These are phyloP conservation scores for Sinohyriopsis cumingii DNA, from an alignment of 2,888 invertebrate genomes.

Conservation along the genomic window DNA sequence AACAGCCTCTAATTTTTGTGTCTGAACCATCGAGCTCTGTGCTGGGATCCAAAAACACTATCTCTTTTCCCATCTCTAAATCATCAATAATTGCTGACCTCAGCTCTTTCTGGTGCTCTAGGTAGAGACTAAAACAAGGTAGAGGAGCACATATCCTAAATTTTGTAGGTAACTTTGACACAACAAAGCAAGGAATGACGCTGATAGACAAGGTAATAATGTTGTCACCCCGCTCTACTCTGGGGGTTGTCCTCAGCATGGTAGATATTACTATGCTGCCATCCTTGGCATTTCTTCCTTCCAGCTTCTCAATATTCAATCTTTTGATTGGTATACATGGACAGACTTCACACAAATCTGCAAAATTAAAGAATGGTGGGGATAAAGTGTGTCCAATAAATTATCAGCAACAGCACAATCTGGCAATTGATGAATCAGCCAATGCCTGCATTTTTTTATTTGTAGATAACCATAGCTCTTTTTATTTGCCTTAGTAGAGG, in stretches of 20 bases:
- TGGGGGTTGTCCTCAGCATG: too few species aligned
- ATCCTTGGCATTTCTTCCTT: too few species aligned
- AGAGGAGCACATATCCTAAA: constrained; percentile 37
- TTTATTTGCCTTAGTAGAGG: too few species aligned
- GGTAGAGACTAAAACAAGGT: constrained; percentile 39
- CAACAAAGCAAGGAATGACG: constrained; percentile 35
- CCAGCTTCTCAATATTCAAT: too few species aligned
- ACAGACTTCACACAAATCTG: constrained; percentile 1
- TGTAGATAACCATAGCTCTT: too few species aligned
- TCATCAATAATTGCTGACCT: constrained; percentile 24
- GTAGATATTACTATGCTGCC: too few species aligned
- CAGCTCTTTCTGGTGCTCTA: constrained; percentile 35
- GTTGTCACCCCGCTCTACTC: neutral
- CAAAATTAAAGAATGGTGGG: too few species aligned
- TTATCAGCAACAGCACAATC: too few species aligned
- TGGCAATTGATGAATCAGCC: too few species aligned
- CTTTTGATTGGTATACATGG: constrained; percentile 4
- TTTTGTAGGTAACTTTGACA: constrained; percentile 37
- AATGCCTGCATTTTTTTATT: too few species aligned
- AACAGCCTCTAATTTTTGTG: neutral
- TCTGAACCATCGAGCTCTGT: constrained; percentile 16
- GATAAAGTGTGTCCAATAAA: too few species aligned
- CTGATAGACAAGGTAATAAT: constrained; percentile 30
- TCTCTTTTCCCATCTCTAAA: constrained; percentile 35
- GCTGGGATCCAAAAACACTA: constrained; percentile 38